These are phyloP conservation scores for Stenodera caucasica DNA, from an alignment of 2,888 invertebrate species.

Conservation along the genomic window DNA sequence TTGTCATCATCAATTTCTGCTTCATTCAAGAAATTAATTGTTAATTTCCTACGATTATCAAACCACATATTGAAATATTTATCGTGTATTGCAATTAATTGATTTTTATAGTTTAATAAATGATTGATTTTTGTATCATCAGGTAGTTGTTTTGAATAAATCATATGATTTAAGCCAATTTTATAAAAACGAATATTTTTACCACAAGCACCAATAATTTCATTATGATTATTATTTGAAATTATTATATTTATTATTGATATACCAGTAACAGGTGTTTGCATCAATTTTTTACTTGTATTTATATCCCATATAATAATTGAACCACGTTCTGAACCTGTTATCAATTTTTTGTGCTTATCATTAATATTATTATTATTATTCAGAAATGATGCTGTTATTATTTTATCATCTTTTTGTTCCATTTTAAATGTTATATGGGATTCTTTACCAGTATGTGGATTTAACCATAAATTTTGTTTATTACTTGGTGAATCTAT, in stretches of 20 bases:
- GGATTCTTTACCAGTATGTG: conserved; percentile 41
- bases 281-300: conserved; percentile 13
- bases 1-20: not conserved
- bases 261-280: conserved; percentile 15
- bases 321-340: conserved; percentile 35
- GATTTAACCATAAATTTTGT: conserved; percentile 47
- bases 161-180: conserved; percentile 11
- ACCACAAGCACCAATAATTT: conserved; percentile 14
- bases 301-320: conserved; percentile 33
- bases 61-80: conserved; percentile 8
- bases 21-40: not conserved
- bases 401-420: conserved; percentile 31
- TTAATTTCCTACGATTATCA: not conserved
- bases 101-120: not conserved
- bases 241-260: conserved; percentile 14
- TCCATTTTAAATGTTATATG: conserved; percentile 29
- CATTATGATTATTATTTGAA: conserved; percentile 12
- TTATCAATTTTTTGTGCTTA: conserved; percentile 27
- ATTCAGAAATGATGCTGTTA: conserved; percentile 42
- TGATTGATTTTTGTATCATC: conserved; percentile 5
- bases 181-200: conserved; percentile 12
- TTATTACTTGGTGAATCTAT: conserved; percentile 45
- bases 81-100: conserved; percentile 7
- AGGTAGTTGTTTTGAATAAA: conserved; percentile 9
- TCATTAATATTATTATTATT: conserved; percentile 21